Base-by-base conservation (phyloP, 2,113 vertebrate genomes). In the Cyprinodon tularosa region DNA sequence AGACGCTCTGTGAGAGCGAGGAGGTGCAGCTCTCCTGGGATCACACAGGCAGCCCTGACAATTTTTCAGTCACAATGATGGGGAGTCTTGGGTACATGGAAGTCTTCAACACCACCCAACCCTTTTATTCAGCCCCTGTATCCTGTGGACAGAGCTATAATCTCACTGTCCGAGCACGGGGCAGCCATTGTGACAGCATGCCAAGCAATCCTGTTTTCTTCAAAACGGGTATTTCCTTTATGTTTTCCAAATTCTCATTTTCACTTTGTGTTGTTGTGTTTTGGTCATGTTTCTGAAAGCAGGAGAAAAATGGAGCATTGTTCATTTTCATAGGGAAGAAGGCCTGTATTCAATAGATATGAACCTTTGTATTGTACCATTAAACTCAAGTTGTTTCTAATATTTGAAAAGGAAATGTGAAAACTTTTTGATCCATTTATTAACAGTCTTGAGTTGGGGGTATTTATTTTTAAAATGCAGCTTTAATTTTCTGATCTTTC, bases 121-220 rank as follows among this genome's bases (percentile, higher is more conserved):
- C 29, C 3, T 3, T 48, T 20, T 73, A 86, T 64, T 67, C 50
- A 5, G 66, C 82, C n/a, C 50, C 76, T 70, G 75, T 87, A 13
- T 84, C 77, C 0, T 91, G 90, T 14, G 90, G 90, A 62, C 90
- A 86, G 73, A 4, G 78, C 37, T 91, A 89, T 59, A 90, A 79
- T 13, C 71, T 90, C 40, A 87, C 84, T 0, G 75, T 91, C 2
- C 74, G 66, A 76, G 89, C 70, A 68, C 68, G 22, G 59, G 86
- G 86, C 77, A 74, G 48, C 38, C 5, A 64, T 11, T 90, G 90
- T 71, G 13, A 81, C 77, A 76, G 84, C 76, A 3, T 66, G 44
- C 72, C 53, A 68, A 91, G 90, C 84, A 78, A 68, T 50, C 78
- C 86, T 0, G 71, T 78, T 44, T 80, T 69, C 68, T 80, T 90